Evolutionary conservation across 2,888 invertebrate species (phyloP).

Genomic region (Drosophila anomelani): DNA sequence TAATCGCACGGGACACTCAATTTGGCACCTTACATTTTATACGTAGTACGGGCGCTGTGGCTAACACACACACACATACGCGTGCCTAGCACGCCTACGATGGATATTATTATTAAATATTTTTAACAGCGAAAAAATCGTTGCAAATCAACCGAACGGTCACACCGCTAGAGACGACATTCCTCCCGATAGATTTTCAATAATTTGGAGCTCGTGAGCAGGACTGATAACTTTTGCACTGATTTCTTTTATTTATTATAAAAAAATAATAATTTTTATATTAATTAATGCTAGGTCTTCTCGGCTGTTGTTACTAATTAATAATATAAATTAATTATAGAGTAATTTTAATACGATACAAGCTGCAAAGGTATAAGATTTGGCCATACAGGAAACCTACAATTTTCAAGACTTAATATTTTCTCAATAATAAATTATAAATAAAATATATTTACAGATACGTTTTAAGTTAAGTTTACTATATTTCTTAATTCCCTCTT

Average conservation of each 20-base stretch:
- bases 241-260: too few species aligned
- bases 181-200: background rate
- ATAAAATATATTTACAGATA: background rate
- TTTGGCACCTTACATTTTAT: constrained; percentile 57
- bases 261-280: too few species aligned
- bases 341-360: too few species aligned
- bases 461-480: background rate
- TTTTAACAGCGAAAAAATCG: constrained; percentile 68
- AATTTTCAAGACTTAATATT: too few species aligned
- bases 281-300: too few species aligned
- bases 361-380: too few species aligned
- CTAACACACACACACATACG: constrained; percentile 49
- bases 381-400: too few species aligned
- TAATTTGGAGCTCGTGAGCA: background rate
- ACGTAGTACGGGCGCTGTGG: constrained; percentile 35
- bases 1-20: constrained; percentile 1
- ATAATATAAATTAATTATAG: too few species aligned
- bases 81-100: constrained; percentile 52
- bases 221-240: constrained; percentile 1
- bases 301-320: too few species aligned
- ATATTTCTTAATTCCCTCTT: background rate
- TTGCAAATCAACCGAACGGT: constrained; percentile 65
- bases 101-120: constrained; percentile 34
- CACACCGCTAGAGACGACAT: constrained; percentile 42
- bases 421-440: too few species aligned